Evolutionary conservation across 2,797 vertebrate species (phyloP).

Genomic region (Sebastes kiyomatsui): DNA sequence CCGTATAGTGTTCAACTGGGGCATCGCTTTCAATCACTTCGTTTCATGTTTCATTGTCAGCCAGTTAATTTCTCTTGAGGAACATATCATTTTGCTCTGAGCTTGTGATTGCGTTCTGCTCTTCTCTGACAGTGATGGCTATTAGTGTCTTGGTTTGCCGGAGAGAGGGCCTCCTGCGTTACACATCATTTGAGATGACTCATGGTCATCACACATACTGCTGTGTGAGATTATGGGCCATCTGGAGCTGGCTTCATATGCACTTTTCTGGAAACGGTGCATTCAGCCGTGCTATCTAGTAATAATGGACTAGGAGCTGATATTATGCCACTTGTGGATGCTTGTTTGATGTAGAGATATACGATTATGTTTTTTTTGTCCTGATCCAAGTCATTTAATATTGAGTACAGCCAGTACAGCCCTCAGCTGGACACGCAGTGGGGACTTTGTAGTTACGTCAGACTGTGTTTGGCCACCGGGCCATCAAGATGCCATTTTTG

Average conservation of each 20-base stretch:
- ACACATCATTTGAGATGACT: constrained; percentile 58
- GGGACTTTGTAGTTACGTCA: neutral
- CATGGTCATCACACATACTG: constrained; percentile 62
- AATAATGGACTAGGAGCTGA: constrained; percentile 19
- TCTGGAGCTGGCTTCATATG: constrained; percentile 65
- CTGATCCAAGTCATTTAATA: neutral
- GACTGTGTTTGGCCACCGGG: neutral
- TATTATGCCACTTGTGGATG: constrained; percentile 13
- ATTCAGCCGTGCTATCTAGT: constrained; percentile 12
- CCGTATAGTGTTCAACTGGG: neutral
- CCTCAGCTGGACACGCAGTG: neutral
- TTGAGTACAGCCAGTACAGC: neutral
- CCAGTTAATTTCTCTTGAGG: constrained; percentile 23
- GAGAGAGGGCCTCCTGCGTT: constrained; percentile 43
- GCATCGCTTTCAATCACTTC: neutral
- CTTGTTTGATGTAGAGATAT: constrained; percentile 4
- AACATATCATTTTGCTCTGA: neutral
- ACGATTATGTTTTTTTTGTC: neutral
- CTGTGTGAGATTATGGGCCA: constrained; percentile 70
- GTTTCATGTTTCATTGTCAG: constrained; percentile 22
- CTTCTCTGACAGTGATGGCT: constrained; percentile 51
- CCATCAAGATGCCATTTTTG: neutral
- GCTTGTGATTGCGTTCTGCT: constrained; percentile 12
- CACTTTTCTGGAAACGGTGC: constrained; percentile 35
- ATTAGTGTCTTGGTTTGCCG: constrained; percentile 39